Percentiles rank a stretch among this genome's conserved stretches.
Evolutionary conservation across 1,140 invertebrate genomes (phyloP).

Genomic region (Agraylea sexmaculata): DNA sequence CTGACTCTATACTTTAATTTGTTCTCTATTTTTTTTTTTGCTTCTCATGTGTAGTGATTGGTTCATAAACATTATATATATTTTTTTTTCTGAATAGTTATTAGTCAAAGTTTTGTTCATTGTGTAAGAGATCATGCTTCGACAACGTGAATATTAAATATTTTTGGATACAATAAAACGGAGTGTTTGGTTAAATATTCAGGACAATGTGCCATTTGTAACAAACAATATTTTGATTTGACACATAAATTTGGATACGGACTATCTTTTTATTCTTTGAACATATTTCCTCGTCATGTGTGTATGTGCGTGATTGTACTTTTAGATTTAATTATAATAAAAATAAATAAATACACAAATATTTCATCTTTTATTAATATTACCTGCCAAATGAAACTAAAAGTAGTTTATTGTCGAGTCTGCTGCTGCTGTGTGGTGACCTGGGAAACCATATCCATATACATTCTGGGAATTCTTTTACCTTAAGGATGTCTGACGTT

Average conservation of each 20-base stretch:
- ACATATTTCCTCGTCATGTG: constrained; percentile 21
- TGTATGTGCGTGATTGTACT: constrained; percentile 23
- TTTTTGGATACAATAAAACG: constrained; percentile 4
- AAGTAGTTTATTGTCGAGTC: too few species aligned
- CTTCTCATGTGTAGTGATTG: neutral
- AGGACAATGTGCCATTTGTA: constrained; percentile 11
- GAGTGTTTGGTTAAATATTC: constrained; percentile 6
- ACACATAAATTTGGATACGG: constrained; percentile 11
- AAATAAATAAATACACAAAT: constrained; percentile 17
- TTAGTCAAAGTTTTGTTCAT: neutral
- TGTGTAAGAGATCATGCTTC: neutral
- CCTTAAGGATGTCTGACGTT: too few species aligned
- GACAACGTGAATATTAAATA: neutral
- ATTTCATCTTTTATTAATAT: too few species aligned
- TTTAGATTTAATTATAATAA: constrained; percentile 21
- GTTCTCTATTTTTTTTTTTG: constrained; percentile 1
- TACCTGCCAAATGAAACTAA: too few species aligned
- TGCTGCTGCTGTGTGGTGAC: too few species aligned
- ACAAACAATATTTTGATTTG: constrained; percentile 3
- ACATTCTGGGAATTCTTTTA: too few species aligned
- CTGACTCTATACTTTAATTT: neutral
- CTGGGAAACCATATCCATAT: too few species aligned
- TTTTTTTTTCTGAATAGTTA: neutral
- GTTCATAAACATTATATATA: neutral
- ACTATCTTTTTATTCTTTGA: constrained; percentile 18